Evolutionary conservation across 2,888 invertebrate species (phyloP).

Genomic region (Endotricha flammealis): DNA sequence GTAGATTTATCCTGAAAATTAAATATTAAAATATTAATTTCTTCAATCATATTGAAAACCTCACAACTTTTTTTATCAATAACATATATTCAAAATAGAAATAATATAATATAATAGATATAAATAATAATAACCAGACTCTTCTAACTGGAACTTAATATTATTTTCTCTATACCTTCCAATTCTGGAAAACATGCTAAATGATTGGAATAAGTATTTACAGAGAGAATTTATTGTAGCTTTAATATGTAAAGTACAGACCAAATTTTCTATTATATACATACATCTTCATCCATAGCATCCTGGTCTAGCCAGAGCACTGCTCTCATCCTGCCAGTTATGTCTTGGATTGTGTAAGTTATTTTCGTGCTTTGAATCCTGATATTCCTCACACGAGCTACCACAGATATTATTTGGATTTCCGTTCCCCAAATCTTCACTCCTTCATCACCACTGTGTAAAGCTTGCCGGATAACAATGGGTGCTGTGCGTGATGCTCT

Average conservation of each 20-base stretch:
- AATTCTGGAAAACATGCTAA: too few relatives aligned
- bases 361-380: conserved; percentile 71
- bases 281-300: conserved; percentile 69
- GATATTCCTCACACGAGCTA: conserved; percentile 63
- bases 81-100: too few relatives aligned
- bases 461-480: conserved; percentile 66
- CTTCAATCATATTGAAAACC: too few relatives aligned
- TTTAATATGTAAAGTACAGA: too few relatives aligned
- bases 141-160: too few relatives aligned
- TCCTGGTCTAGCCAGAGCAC: conserved; percentile 72
- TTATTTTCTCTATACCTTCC: too few relatives aligned
- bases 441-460: conserved; percentile 68
- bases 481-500: conserved; percentile 70
- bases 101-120: too few relatives aligned
- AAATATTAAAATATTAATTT: conserved; percentile 5
- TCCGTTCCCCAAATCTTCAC: conserved; percentile 73
- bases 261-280: too few relatives aligned
- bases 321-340: conserved; percentile 70
- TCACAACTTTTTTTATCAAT: too few relatives aligned
- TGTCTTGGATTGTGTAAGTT: conserved; percentile 71
- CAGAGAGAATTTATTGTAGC: too few relatives aligned
- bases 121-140: too few relatives aligned
- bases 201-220: too few relatives aligned
- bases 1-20: conserved; percentile 59
- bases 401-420: conserved; percentile 64